Evolutionary conservation across 2,113 vertebrate genomes (phyloP).

Genomic region (Tapirus terrestris): DNA sequence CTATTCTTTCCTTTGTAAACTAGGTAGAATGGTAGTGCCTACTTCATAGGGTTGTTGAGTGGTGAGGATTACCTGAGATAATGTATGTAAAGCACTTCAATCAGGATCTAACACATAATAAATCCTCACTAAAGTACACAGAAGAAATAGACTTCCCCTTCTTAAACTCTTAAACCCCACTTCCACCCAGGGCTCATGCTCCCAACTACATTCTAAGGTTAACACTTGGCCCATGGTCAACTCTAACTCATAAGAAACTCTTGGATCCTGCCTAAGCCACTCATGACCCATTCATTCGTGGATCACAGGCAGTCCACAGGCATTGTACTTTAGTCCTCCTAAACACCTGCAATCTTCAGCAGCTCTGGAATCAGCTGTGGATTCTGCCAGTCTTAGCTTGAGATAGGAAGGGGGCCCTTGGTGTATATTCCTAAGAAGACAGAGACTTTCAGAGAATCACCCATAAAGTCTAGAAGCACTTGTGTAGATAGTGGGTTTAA

Average conservation of each 20-base stretch:
- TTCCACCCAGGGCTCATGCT: background rate
- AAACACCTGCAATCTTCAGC: background rate
- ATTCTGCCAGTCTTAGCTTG: background rate
- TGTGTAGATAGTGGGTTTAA: background rate
- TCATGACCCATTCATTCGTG: background rate
- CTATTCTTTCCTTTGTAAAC: background rate
- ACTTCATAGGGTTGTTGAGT: background rate
- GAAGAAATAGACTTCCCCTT: background rate
- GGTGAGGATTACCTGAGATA: background rate
- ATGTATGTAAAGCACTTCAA: background rate
- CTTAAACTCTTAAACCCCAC: background rate
- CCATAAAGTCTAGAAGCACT: background rate
- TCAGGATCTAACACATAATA: background rate
- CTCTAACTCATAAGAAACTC: background rate
- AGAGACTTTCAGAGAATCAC: background rate
- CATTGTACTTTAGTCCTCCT: background rate
- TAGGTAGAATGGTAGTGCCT: background rate
- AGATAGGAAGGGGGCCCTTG: background rate
- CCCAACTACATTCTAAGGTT: background rate
- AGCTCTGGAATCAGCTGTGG: background rate
- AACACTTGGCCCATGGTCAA: background rate
- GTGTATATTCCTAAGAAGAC: background rate
- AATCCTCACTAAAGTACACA: background rate
- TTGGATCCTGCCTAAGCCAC: background rate
- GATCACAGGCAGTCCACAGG: background rate